Base-by-base conservation (phyloP, 1,140 invertebrate species). In the Aphis gossypii region DNA sequence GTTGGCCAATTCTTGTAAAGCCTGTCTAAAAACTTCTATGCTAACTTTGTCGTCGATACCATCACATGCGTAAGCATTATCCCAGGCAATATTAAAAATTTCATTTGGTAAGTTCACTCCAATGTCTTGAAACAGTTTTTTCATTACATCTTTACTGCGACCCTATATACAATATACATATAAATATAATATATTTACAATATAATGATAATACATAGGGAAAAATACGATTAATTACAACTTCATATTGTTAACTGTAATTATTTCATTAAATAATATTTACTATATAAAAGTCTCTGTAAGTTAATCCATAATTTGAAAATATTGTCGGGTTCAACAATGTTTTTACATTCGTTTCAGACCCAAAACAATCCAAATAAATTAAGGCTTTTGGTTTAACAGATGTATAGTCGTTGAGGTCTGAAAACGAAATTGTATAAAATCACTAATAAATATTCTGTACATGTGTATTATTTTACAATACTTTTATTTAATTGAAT, bases 281-380 rank as follows among this genome's bases (percentile, higher is more conserved):
- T 93, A 93, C 92, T 41, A 86, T n/a, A 18, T 86, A 86, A 84
- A 93, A 93, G 38, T 93, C 92, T 56, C 82, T 54, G 21, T 86
- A 54, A 30, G 92, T 93, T 11, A 93, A 44, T 56, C 92, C 92
- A 14, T 93, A 93, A 25, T 86, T 84, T 23, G 92, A 8, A 84
- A 56, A 93, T 38, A 93, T 93, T 21, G 92, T n/a, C 8, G 92
- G 92, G 4, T 56, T 93, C 3, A 86, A 20, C n/a, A 93, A 41
- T 6, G 51, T 54, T 56, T 56, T 84, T 41, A 84, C 92, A 5
- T 41, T 20, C 0, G 92, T 93, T 56, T 93, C 82, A 11, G 30
- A 51, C 3, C 92, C 76, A 54, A 86, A 56, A 84, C 82, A 44
- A 44, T 93, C 35, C 30, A 21, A 8, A 35, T 86, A 25, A 56